Evolutionary conservation across 2,113 vertebrate genomes (phyloP), one percentile per base, ranked within the genome.

Genomic region (Cebus imitator): DNA sequence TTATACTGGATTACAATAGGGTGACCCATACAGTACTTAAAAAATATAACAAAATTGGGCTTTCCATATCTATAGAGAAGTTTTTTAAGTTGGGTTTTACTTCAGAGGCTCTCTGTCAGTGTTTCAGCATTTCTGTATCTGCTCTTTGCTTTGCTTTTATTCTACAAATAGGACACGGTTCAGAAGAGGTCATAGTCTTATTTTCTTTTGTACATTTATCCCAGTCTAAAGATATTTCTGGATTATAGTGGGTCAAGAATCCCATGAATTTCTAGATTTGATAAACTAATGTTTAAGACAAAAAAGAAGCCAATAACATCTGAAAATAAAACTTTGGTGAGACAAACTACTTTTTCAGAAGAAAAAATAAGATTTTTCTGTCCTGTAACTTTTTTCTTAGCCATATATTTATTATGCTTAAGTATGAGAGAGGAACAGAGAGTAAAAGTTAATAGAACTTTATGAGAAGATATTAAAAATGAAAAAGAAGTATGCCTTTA

Each of bases 191-290:
- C 72, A 95, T 43, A 87, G 20, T 92, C 72, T 96, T 95, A 94
- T 78, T 97, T 97, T 81, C 55, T 96, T 88, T 76, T 13, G 4
- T 78, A 88, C 58, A 86, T 94, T 97, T 93, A 82, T 2, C 16
- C 27, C 21, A 82, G 55, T 95, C 75, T 94, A 95, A 91, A 94
- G 97, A 92, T 97, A 97, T 97, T 93, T 98, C 93, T 81, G 40
- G 70, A 91, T 96, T 97, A 87, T 32, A 92, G 20, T 85, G 52
- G 76, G 58, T 96, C 97, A 98, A 95, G 20, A 90, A 95, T 86
- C 68, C 9, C 13, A 90, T 8, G 48, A 16, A 92, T 96, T 94
- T 97, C 76, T 97, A 94, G 57, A 95, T 93, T 92, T 96, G 91
- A 90, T 90, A 92, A 95, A 96, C 45, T 79, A 84, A 87, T 1